phyloP scores from a whole-genome alignment of 2,113 vertebrate species.

The Megaleporinus macrocephalus region DNA sequence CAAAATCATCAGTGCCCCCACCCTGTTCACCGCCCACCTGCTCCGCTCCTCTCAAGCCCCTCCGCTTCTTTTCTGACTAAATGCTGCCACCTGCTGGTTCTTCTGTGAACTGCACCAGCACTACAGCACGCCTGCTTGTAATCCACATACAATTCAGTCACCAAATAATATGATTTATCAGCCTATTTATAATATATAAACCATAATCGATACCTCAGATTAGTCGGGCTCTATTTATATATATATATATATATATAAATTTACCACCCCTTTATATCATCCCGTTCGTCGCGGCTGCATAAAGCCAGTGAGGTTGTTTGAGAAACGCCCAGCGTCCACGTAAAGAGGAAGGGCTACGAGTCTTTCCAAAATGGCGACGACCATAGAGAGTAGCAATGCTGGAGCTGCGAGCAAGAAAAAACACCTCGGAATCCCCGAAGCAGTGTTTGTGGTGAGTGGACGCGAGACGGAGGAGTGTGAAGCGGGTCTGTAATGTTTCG shows the following conservation, averaged over 20 bases:
- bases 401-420: conserved; percentile 77
- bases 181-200: too few species aligned
- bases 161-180: background rate
- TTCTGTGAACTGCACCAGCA: background rate
- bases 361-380: conserved; percentile 88
- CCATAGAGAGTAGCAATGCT: conserved; percentile 79
- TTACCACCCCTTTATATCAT: too few species aligned
- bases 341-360: conserved; percentile 67
- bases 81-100: conserved; percentile 36
- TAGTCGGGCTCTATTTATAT: too few species aligned
- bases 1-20: too few species aligned
- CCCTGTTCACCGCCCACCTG: background rate
- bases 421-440: conserved; percentile 92
- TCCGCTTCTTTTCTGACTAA: background rate
- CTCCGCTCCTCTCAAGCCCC: background rate
- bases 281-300: background rate
- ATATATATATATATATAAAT: too few species aligned
- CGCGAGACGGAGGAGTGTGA: background rate
- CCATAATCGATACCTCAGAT: too few species aligned
- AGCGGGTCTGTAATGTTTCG: background rate
- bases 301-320: background rate
- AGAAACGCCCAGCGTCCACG: conserved; percentile 41
- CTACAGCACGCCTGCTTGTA: too few species aligned
- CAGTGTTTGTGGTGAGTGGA: conserved; percentile 89
- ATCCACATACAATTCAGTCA: background rate